Evolutionary conservation across 2,888 invertebrate species (phyloP).

Genomic region (Leptopilina syphax): DNA sequence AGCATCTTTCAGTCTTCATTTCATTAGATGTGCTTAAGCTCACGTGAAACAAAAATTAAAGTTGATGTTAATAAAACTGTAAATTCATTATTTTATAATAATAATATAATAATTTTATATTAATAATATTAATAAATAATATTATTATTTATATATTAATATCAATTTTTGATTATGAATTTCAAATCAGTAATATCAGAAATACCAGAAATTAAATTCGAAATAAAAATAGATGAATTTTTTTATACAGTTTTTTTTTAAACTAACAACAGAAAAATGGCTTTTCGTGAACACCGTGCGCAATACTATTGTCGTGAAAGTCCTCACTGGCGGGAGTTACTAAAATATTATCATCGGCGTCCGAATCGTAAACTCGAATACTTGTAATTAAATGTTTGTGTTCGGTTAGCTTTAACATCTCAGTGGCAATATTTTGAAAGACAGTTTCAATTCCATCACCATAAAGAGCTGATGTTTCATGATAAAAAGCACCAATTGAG

Average conservation of each 20-base stretch:
- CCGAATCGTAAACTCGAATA: conserved; percentile 81
- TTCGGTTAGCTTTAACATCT: conserved; percentile 80
- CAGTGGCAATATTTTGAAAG: conserved; percentile 83
- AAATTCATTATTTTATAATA: too few species aligned
- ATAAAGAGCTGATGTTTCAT: conserved; percentile 89
- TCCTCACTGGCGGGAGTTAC: conserved; percentile 72
- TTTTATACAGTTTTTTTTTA: background rate
- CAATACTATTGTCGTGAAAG: conserved; percentile 80
- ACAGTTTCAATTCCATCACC: conserved; percentile 88
- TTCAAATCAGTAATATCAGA: too few species aligned
- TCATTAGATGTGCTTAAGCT: background rate
- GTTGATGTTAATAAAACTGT: too few species aligned
- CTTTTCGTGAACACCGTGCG: conserved; percentile 82
- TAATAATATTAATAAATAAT: too few species aligned
- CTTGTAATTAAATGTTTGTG: conserved; percentile 59
- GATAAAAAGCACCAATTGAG: conserved; percentile 89
- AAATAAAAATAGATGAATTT: too few species aligned
- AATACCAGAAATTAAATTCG: too few species aligned
- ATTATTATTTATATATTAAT: too few species aligned
- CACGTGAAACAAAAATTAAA: background rate
- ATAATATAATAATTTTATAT: too few species aligned
- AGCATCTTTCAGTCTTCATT: background rate
- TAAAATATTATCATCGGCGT: conserved; percentile 56
- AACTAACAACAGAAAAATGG: conserved; percentile 81
- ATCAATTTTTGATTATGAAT: too few species aligned